Evolutionary conservation across 35 echinoderm and acorn worm genomes (phyloP), one percentile per base, ranked within the genome.

Genomic region (Strongylocentrotus purpuratus): DNA sequence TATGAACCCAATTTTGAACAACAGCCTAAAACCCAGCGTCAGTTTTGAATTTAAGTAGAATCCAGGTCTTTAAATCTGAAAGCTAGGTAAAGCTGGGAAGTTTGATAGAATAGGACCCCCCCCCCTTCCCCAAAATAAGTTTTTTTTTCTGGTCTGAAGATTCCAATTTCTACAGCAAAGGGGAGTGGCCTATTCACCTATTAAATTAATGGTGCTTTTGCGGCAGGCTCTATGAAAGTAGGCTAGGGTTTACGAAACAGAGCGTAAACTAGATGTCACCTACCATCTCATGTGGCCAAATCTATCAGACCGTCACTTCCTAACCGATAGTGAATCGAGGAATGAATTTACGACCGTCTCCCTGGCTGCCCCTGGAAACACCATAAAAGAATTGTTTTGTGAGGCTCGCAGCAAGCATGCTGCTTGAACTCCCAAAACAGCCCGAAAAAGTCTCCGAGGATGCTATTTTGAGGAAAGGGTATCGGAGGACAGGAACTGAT

Each of bases 341-440:
- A 78, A 78, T 78, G 65, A 78, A 78, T 78, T 78, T 78, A 78
- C 65, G 65, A 78, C 65, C 65, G 65, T 28, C 22, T 78, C 65
- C 65, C 65, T n/a, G 5, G 65, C 65, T 78, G 65, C 65, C 65
- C 20, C 65, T 22, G 28, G n/a, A 78, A 78, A 78, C 22, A 78
- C 65, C 65, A 78, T 78, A 78, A 78, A 78, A 78, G 65, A 78
- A 78, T 78, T 78, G 65, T 78, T 78, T 78, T 78, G 65, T 78
- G 65, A 78, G 65, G 22, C 65, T n/a, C 7, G 65, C 65, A 78
- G n/a, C 65, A 78, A n/a, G n/a, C n/a, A n/a, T n/a, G n/a, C n/a
- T 78, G 65, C 22, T 78, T 78, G 65, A 78, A 78, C 65, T 78
- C 65, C 65, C 65, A 22, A 1, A 25, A 78, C 28, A 78, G 65